A percentile compares a stretch with the other conserved stretches of the same genome.
Evolutionary conservation across 1,140 invertebrate species (phyloP).

Genomic region (Macrosteles quadrilineatus): DNA sequence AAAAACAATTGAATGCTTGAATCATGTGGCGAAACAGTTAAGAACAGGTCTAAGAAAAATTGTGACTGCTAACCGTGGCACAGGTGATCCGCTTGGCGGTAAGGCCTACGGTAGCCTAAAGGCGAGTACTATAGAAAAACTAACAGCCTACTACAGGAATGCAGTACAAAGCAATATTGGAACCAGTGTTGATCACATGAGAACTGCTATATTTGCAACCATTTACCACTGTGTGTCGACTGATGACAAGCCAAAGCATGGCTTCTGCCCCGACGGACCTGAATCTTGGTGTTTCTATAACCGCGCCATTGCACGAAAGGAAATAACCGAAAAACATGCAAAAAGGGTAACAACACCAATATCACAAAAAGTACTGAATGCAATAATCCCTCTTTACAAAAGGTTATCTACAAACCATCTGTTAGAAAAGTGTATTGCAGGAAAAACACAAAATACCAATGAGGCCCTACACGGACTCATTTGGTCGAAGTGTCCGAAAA

Average conservation of each 20-base stretch:
- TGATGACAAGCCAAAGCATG: slow-evolving; percentile 35
- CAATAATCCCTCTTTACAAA: too few species aligned
- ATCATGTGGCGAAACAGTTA: slow-evolving; percentile 41
- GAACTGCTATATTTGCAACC: slow-evolving; percentile 36
- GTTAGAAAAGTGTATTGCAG: too few species aligned
- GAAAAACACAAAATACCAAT: too few species aligned
- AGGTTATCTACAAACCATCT: too few species aligned
- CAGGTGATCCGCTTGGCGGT: slow-evolving; percentile 32
- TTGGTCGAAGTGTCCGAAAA: too few species aligned
- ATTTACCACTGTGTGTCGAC: slow-evolving; percentile 34
- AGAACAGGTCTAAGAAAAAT: slow-evolving; percentile 38
- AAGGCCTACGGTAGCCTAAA: slow-evolving; percentile 30
- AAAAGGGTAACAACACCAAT: slow-evolving; percentile 9
- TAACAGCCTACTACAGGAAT: slow-evolving; percentile 31
- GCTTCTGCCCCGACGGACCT: slow-evolving; percentile 29
- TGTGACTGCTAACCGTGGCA: slow-evolving; percentile 12
- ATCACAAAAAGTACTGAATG: not conserved
- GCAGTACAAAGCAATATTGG: slow-evolving; percentile 27
- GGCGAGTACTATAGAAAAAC: slow-evolving; percentile 20
- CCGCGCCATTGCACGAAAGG: slow-evolving; percentile 9
- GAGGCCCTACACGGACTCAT: too few species aligned
- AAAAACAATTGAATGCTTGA: slow-evolving; percentile 36
- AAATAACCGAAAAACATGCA: slow-evolving; percentile 4
- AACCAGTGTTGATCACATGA: slow-evolving; percentile 29
- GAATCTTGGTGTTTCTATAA: slow-evolving; percentile 38